These are phyloP conservation scores for Brachyopa scutellaris DNA, from an alignment of 2,888 invertebrate genomes.

Conservation along the genomic window DNA sequence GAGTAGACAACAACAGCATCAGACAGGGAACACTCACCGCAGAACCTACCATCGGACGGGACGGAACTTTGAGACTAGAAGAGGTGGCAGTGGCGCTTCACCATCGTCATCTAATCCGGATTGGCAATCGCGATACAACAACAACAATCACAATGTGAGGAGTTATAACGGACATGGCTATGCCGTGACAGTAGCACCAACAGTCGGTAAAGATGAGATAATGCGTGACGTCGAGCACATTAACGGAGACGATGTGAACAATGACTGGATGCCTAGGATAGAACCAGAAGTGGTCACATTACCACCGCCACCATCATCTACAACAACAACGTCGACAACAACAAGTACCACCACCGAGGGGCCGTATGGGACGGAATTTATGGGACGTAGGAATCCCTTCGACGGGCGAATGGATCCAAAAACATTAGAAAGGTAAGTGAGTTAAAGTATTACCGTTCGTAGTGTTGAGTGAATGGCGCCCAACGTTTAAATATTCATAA, in stretches of 20 bases:
- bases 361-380: constrained; percentile 41
- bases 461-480: neutral
- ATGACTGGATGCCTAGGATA: constrained; percentile 57
- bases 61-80: constrained; percentile 48
- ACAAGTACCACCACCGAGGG: constrained; percentile 59
- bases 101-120: constrained; percentile 56
- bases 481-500: neutral
- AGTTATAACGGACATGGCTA: constrained; percentile 51
- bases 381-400: constrained; percentile 41
- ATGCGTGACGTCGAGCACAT: constrained; percentile 70
- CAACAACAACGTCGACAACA: constrained; percentile 39
- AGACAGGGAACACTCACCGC: constrained; percentile 29
- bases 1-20: constrained; percentile 48
- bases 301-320: constrained; percentile 49
- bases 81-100: constrained; percentile 62
- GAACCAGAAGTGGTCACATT: constrained; percentile 65
- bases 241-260: constrained; percentile 55
- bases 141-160: constrained; percentile 49
- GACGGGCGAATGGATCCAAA: constrained; percentile 61
- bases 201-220: constrained; percentile 63
- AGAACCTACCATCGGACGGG: constrained; percentile 62
- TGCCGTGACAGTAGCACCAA: constrained; percentile 34
- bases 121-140: constrained; percentile 65
- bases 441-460: neutral
- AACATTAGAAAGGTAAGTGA: constrained; percentile 60